Evolutionary conservation across 2,797 vertebrate genomes (phyloP).

Genomic region (Acipenser ruthenus): DNA sequence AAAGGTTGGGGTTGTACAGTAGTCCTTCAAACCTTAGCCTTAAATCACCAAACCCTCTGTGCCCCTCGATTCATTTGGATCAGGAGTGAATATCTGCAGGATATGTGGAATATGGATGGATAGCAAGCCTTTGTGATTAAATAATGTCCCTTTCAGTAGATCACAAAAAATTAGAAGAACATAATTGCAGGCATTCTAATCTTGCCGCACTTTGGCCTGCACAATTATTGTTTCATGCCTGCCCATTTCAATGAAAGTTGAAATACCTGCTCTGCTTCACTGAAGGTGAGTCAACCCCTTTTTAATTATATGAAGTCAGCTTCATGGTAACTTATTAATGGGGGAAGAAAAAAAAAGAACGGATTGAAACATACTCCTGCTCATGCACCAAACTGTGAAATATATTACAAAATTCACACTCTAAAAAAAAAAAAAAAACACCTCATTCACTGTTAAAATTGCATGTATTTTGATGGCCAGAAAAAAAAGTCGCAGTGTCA

Average conservation of each 20-base stretch:
- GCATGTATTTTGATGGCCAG: too few species aligned
- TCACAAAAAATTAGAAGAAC: slow-evolving; percentile 7
- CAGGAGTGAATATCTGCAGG: background rate
- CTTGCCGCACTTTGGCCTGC: slow-evolving; percentile 6
- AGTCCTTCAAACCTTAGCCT: too few species aligned
- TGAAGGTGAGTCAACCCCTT: slow-evolving; percentile 8
- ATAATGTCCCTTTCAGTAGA: slow-evolving; percentile 12
- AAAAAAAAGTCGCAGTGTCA: too few species aligned
- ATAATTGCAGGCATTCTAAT: slow-evolving; percentile 6
- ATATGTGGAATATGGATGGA: slow-evolving; percentile 6
- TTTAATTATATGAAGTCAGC: slow-evolving; percentile 1
- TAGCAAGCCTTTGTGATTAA: slow-evolving; percentile 10
- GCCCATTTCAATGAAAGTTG: background rate
- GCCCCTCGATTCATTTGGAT: background rate
- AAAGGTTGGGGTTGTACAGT: too few species aligned
- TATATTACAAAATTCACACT: background rate
- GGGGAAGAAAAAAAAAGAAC: background rate
- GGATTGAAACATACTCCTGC: background rate
- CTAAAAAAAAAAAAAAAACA: background rate
- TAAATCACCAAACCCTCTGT: too few species aligned
- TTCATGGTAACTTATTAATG: background rate
- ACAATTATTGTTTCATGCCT: background rate
- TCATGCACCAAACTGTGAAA: background rate
- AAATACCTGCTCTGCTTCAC: background rate
- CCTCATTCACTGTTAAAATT: background rate